These are phyloP conservation scores for Murina feae DNA, from an alignment of 2,113 vertebrate species.

Conservation along the genomic window DNA sequence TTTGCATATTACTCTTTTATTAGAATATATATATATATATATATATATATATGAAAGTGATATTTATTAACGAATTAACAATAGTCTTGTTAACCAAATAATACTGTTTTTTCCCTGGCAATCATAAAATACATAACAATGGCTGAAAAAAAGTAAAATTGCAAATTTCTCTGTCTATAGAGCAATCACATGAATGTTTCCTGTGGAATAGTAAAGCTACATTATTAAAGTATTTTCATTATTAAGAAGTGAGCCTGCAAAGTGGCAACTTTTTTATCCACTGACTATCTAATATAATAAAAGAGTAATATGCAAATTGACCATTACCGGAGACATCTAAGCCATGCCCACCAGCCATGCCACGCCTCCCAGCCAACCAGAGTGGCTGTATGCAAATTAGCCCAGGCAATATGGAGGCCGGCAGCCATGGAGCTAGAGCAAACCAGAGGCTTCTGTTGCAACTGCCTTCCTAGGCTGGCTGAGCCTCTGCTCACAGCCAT, in stretches of 20 bases:
- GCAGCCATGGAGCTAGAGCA: no score
- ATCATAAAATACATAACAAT: neutral
- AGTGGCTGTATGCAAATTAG: no score
- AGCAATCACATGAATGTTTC: neutral
- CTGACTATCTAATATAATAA: no score
- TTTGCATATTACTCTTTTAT: no score
- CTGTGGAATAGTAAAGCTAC: neutral
- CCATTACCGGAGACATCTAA: no score
- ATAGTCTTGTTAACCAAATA: neutral
- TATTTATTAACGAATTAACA: neutral
- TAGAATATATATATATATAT: neutral
- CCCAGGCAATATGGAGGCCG: no score
- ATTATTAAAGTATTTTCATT: neutral
- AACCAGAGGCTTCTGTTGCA: no score
- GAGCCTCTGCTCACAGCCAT: no score
- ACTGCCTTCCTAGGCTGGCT: no score
- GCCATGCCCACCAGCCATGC: no score
- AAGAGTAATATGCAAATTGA: no score
- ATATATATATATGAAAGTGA: neutral
- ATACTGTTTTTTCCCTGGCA: neutral
- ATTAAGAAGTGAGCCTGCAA: neutral
- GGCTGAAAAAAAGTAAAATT: neutral
- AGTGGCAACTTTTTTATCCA: neutral
- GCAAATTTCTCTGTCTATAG: neutral
- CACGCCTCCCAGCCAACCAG: no score